A percentile compares a stretch with the other conserved stretches of the same genome.
These are phyloP conservation scores for Formica exsecta DNA, from an alignment of 1,140 invertebrate species.

Conservation along the genomic window DNA sequence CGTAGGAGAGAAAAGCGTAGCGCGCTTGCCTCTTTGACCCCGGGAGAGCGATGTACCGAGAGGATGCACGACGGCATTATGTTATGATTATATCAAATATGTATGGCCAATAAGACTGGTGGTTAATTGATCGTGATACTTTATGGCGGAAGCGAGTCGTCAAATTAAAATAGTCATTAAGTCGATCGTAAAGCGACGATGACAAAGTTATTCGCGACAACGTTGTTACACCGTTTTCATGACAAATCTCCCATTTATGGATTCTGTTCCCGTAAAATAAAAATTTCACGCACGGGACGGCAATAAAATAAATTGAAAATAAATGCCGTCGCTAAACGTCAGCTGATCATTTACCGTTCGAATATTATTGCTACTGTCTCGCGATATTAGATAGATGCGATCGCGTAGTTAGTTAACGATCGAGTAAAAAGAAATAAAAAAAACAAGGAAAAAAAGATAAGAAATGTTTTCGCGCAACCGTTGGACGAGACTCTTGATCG, in stretches of 20 bases:
- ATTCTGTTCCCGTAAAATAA: not conserved
- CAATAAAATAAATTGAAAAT: conserved; percentile 31
- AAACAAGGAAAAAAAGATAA: conserved; percentile 4
- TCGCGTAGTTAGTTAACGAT: conserved; percentile 16
- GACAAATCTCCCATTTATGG: not conserved
- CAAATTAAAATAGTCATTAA: conserved; percentile 34
- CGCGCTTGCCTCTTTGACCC: conserved; percentile 7
- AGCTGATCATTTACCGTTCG: conserved; percentile 29
- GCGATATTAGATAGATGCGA: not conserved
- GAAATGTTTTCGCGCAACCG: conserved; percentile 19
- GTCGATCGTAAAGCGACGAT: not conserved
- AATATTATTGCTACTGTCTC: conserved; percentile 12
- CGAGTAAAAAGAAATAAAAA: not conserved
- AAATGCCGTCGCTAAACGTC: not conserved
- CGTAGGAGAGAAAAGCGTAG: conserved; percentile 26
- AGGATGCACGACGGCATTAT: not conserved
- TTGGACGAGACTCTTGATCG: conserved; percentile 26
- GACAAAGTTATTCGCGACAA: conserved; percentile 16
- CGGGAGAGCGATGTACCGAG: not conserved
- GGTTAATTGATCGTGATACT: conserved; percentile 36
- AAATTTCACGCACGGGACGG: not conserved
- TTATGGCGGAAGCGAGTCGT: conserved; percentile 20
- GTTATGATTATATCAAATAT: conserved; percentile 32
- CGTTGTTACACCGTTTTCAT: too few species aligned
- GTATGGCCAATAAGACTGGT: conserved; percentile 2